These are phyloP conservation scores for Corythaixoides concolor DNA, from an alignment of 2,113 vertebrate species.

Conservation along the genomic window DNA sequence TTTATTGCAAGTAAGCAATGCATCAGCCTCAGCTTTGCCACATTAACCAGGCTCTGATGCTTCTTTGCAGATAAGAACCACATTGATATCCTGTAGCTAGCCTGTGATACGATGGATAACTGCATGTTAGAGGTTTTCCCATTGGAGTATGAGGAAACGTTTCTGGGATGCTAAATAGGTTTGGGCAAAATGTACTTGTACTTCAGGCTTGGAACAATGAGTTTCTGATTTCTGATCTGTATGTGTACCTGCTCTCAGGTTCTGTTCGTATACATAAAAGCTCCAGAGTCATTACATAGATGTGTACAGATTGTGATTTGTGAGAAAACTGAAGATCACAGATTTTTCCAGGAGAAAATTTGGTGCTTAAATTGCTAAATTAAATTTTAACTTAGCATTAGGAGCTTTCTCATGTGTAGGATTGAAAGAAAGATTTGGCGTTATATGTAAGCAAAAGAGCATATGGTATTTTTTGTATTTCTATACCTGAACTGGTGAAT, in stretches of 20 bases:
- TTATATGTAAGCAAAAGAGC: neutral
- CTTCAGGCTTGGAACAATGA: neutral
- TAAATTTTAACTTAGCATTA: neutral
- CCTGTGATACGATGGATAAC: neutral
- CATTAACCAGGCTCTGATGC: neutral
- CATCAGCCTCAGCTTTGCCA: neutral
- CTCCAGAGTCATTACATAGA: neutral
- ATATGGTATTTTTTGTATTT: neutral
- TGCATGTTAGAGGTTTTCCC: neutral
- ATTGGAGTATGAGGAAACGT: neutral
- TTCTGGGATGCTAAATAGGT: neutral
- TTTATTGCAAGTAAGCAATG: neutral
- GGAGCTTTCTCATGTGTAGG: neutral
- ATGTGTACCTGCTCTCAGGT: neutral
- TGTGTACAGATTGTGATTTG: neutral
- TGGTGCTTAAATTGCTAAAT: neutral
- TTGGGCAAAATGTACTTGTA: neutral
- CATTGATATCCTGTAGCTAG: neutral
- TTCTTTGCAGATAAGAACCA: neutral
- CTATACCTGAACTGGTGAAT: neutral
- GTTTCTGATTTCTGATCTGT: neutral
- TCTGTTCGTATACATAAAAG: neutral
- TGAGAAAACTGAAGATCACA: neutral
- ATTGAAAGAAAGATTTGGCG: neutral
- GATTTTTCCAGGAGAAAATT: neutral